Evolutionary conservation across 1,140 invertebrate species (phyloP), one percentile per base, ranked within the genome.

Genomic region (Caenorhabditis latens): DNA sequence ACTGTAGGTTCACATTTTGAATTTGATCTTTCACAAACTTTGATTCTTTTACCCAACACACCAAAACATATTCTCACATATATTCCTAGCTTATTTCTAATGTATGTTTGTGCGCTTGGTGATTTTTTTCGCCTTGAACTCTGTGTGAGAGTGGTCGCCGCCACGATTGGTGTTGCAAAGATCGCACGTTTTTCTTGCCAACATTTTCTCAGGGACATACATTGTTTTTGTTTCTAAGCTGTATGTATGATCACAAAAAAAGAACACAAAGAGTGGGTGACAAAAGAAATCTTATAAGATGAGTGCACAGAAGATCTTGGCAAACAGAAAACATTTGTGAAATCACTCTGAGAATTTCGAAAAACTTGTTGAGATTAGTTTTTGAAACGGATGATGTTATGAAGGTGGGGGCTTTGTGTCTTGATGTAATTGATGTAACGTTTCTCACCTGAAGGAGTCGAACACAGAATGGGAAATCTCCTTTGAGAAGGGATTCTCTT

Each of bases 401-500:
- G 61, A 65, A 43, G 65, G 40, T 46, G 40, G 24, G 16, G 11
- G 2, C 42, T 58, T 1, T 50, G 48, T 84, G n/a, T 87, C 53
- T 86, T 50, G 43, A n/a, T 61, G 46, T 48, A n/a, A 14, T 53
- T 84, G n/a, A n/a, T n/a, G 40, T 13, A 63, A 13, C 16, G 19
- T 86, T 82, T 87, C 24, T 40, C 24, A 90, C 89, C 79, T 91
- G 91, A 13, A 91, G 84, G 6, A 91, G 83, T 13, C 90, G 86
- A n/a, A 91, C 79, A 67, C 85, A 84, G 14, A 86, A 65, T 21
- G 88, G 61, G 58, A 91, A 91, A 55, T 91, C 91, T 16, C 88
- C 88, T 6, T 14, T 16, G 14, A 91, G 19, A n/a, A 91, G 83
- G 9, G 86, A 63, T 8, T 90, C 84, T 53, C 91, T 48, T 16